Conservation (phyloP, 2,888 invertebrate genomes). For the Nomada fabriciana region DNA sequence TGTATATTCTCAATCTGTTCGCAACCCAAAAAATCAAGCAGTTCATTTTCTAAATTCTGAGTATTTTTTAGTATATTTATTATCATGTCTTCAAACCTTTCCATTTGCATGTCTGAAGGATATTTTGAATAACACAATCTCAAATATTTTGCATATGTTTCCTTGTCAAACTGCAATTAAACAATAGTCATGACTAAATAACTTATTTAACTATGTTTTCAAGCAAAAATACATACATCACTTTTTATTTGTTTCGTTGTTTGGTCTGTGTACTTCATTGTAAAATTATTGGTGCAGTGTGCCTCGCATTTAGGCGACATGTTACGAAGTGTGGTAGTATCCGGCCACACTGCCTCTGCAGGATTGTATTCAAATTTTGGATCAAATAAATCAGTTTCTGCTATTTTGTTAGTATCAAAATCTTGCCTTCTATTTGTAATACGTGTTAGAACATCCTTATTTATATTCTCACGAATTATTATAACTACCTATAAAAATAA, state of each 20-base stretch:
- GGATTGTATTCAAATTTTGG: conserved; percentile 73
- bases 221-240: conserved; percentile 62
- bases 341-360: conserved; percentile 75
- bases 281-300: conserved; percentile 73
- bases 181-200: conserved; percentile 6
- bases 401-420: conserved; percentile 29
- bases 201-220: conserved; percentile 7
- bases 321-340: conserved; percentile 73
- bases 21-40: conserved; percentile 96
- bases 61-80: conserved; percentile 86
- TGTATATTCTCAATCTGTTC: conserved; percentile 85
- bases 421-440: conserved; percentile 60
- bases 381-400: conserved; percentile 70
- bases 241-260: conserved; percentile 50
- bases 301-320: conserved; percentile 71
- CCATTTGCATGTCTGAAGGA: conserved; percentile 85
- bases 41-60: conserved; percentile 90
- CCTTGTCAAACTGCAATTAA: conserved; percentile 86
- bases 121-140: conserved; percentile 85
- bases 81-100: conserved; percentile 87
- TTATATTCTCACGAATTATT: conserved; percentile 56
- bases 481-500: conserved; percentile 42
- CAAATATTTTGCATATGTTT: conserved; percentile 86
- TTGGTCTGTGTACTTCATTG: conserved; percentile 74
- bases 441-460: conserved; percentile 72